A percentile compares a stretch with the other conserved stretches of the same genome.
phyloP scores from a whole-genome alignment of 2,113 vertebrate species.

The Pelodiscus sinensis region DNA sequence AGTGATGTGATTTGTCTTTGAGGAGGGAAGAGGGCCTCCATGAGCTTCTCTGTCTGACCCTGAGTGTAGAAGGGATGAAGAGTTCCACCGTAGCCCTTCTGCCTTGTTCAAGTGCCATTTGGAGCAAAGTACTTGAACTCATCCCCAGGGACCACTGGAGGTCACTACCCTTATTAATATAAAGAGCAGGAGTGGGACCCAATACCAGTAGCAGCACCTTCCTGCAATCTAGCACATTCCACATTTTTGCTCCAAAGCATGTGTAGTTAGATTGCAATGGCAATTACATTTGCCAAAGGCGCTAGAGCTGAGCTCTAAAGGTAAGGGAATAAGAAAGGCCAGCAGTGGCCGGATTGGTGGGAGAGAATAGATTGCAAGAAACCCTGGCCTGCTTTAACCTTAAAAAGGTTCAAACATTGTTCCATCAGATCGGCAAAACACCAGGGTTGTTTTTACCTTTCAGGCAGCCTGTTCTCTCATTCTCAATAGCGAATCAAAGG shows the following conservation, averaged over 20 bases:
- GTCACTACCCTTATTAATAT: background rate
- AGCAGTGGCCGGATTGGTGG: background rate
- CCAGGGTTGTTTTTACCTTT: slow-evolving; percentile 44
- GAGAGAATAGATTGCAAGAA: background rate
- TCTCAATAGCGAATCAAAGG: slow-evolving; percentile 46
- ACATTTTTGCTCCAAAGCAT: background rate
- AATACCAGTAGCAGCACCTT: background rate
- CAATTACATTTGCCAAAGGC: background rate
- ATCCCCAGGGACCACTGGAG: background rate
- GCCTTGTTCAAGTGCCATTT: background rate
- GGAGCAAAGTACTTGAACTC: background rate
- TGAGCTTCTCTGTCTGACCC: background rate
- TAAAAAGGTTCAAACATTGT: background rate
- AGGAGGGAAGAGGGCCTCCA: background rate
- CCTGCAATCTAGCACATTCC: background rate
- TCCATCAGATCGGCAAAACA: background rate
- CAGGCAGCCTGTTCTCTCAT: slow-evolving; percentile 2
- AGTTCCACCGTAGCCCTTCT: background rate
- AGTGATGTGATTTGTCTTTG: background rate
- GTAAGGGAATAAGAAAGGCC: background rate
- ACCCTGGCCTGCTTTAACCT: background rate
- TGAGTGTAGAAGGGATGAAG: background rate
- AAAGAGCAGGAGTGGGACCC: background rate
- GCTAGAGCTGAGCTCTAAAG: background rate
- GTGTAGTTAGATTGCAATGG: background rate